These are phyloP conservation scores for Eumaeus atala DNA, from an alignment of 1,140 invertebrate genomes.

Conservation along the genomic window DNA sequence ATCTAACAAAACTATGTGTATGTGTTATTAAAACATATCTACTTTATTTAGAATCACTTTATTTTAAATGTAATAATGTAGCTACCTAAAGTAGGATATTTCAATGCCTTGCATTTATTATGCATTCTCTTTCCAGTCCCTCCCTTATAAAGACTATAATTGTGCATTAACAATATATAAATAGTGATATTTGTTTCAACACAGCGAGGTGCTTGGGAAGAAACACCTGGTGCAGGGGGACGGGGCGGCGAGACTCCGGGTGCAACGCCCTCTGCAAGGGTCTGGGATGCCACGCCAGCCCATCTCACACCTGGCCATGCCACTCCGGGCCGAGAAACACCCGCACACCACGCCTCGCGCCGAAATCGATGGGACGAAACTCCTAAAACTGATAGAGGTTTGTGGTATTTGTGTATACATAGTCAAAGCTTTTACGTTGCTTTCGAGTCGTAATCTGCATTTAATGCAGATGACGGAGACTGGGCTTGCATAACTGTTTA, in stretches of 20 bases:
- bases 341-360: slow-evolving; percentile 88
- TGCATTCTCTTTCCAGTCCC: no score
- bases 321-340: slow-evolving; percentile 92
- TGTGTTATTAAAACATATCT: no score
- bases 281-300: slow-evolving; percentile 97
- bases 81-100: no score
- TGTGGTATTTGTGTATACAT: neutral
- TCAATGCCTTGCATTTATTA: neutral
- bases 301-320: slow-evolving; percentile 88
- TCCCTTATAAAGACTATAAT: no score
- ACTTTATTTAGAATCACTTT: no score
- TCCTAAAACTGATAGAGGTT: slow-evolving; percentile 94
- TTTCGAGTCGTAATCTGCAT: no score
- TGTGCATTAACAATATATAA: neutral
- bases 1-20: no score
- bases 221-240: slow-evolving; percentile 89
- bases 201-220: slow-evolving; percentile 88
- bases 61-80: no score
- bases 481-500: no score
- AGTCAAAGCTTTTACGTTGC: slow-evolving; percentile 8
- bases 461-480: no score
- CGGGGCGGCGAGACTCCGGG: slow-evolving; percentile 93
- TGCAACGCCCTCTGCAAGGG: slow-evolving; percentile 90
- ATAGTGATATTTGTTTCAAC: slow-evolving; percentile 6
- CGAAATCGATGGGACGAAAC: slow-evolving; percentile 99